Percentiles rank a stretch among this genome's conserved stretches.
Evolutionary conservation across 1,140 invertebrate species (phyloP).

Genomic region (Megathymus violae): DNA sequence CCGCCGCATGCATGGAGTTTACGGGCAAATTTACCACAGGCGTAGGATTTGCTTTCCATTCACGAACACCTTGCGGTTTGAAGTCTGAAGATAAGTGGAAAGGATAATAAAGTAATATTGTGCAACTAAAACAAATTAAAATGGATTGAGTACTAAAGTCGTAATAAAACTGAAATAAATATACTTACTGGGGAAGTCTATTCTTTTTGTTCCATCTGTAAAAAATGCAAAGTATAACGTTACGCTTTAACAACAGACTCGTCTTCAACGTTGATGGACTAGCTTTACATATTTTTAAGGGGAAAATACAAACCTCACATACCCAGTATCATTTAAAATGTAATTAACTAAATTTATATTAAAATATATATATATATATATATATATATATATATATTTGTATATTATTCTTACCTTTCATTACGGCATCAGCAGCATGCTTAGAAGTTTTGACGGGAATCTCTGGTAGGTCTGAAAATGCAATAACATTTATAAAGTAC

Average conservation of each 20-base stretch:
- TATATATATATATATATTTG: too few relatives aligned
- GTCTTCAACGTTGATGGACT: neutral
- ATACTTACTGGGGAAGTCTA: conserved; percentile 19
- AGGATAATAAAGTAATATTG: neutral
- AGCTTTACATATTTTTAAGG: neutral
- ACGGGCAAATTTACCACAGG: conserved; percentile 13
- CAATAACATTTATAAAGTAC: conserved; percentile 6
- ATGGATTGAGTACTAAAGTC: conserved; percentile 2
- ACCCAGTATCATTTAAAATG: neutral
- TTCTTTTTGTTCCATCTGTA: conserved; percentile 11
- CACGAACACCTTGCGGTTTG: neutral
- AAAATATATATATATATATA: too few relatives aligned
- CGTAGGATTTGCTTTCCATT: conserved; percentile 16
- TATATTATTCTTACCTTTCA: conserved; percentile 45
- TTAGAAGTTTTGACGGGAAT: conserved; percentile 49
- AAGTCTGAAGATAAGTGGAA: conserved; percentile 9
- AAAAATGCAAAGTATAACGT: conserved; percentile 5
- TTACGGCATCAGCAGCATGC: conserved; percentile 41
- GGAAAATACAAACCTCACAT: neutral
- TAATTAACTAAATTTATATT: too few relatives aligned
- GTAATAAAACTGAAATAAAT: conserved; percentile 1
- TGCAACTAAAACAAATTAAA: neutral
- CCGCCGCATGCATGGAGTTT: conserved; percentile 1
- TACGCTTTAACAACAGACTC: neutral
- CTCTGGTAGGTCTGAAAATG: conserved; percentile 54